Conservation (phyloP, 2,888 invertebrate species). For the Liodrosophila aerea region DNA sequence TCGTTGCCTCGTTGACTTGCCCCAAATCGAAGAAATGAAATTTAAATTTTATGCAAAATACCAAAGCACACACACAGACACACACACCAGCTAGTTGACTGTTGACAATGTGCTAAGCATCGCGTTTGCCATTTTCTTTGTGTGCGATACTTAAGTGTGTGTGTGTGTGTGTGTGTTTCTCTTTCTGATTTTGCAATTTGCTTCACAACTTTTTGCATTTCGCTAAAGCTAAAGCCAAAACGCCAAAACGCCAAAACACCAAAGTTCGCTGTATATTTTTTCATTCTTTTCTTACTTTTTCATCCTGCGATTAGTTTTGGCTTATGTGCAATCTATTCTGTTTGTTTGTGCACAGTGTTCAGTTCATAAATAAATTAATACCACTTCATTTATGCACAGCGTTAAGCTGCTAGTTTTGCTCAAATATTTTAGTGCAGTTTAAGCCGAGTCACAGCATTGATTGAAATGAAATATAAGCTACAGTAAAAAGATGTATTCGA, state of each 20-base stretch:
- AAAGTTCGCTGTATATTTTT: slow-evolving; percentile 32
- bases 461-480: no score
- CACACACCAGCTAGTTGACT: slow-evolving; percentile 6
- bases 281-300: slow-evolving; percentile 9
- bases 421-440: no score
- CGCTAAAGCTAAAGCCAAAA: slow-evolving; percentile 13
- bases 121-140: slow-evolving; percentile 31
- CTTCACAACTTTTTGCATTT: slow-evolving; percentile 42
- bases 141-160: no score
- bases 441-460: no score
- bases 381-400: no score
- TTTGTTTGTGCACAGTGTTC: slow-evolving; percentile 14
- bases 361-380: slow-evolving; percentile 38
- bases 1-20: slow-evolving; percentile 52
- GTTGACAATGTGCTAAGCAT: slow-evolving; percentile 60
- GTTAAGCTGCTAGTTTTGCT: no score
- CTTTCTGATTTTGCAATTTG: slow-evolving; percentile 32
- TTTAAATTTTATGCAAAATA: slow-evolving; percentile 64
- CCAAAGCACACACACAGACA: slow-evolving; percentile 17
- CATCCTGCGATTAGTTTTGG: slow-evolving; percentile 47
- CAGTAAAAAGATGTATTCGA: no score
- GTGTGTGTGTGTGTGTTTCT: no score
- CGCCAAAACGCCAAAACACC: slow-evolving; percentile 11
- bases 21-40: slow-evolving; percentile 62
- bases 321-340: slow-evolving; percentile 33